Evolutionary conservation across 1,140 invertebrate genomes (phyloP).

Genomic region (Ceratina calcarata): DNA sequence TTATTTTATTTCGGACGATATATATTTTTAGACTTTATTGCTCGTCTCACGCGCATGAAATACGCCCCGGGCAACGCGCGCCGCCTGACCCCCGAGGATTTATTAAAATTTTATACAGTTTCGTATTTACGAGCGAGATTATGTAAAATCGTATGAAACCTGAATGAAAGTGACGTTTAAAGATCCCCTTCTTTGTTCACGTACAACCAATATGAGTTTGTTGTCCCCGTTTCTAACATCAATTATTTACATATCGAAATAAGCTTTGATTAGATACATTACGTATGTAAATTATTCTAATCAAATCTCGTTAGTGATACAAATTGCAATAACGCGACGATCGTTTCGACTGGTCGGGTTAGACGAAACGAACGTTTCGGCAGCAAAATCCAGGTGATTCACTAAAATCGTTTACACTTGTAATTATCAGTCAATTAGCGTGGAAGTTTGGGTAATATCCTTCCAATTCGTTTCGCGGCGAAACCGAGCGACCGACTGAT

Average conservation of each 20-base stretch:
- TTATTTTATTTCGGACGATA: slow-evolving; percentile 74
- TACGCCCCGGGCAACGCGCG: not conserved
- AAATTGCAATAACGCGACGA: no score
- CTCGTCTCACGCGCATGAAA: slow-evolving; percentile 18
- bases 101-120: slow-evolving; percentile 31
- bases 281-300: no score
- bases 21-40: slow-evolving; percentile 73
- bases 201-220: not conserved
- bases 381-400: not conserved
- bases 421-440: slow-evolving; percentile 2
- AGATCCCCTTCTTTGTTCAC: not conserved
- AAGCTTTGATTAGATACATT: no score
- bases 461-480: not conserved
- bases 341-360: no score
- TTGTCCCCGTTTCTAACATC: no score
- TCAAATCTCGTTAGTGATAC: not conserved
- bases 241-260: no score
- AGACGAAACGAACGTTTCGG: not conserved
- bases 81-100: not conserved
- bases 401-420: not conserved
- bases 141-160: slow-evolving; percentile 1
- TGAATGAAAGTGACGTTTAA: not conserved
- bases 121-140: slow-evolving; percentile 27
- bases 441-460: not conserved
- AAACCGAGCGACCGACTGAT: not conserved